Evolutionary conservation across 2,113 vertebrate species (phyloP).

Genomic region (Xiphophorus maculatus): DNA sequence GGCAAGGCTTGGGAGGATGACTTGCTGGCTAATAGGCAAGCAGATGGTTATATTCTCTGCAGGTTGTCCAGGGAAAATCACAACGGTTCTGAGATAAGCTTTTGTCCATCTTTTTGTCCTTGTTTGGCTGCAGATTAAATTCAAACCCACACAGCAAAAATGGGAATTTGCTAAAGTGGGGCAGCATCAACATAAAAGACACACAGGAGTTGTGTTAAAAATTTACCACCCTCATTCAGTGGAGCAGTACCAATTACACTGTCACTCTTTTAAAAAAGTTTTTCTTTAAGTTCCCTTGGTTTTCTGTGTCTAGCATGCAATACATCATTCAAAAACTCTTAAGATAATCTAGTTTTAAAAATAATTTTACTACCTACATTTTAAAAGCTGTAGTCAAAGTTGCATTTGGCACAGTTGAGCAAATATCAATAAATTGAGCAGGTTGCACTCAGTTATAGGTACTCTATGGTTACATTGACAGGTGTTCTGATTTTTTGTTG

Average conservation of each 20-base stretch:
- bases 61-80: not conserved
- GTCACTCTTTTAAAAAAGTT: not conserved
- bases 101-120: conserved; percentile 2
- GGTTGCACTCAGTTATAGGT: no score
- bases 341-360: not conserved
- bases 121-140: not conserved
- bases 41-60: conserved; percentile 2
- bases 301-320: not conserved
- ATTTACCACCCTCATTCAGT: not conserved
- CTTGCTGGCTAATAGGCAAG: not conserved
- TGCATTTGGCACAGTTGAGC: no score
- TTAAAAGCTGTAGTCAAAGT: no score
- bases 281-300: not conserved
- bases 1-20: not conserved
- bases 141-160: not conserved
- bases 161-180: not conserved
- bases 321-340: not conserved
- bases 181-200: not conserved
- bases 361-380: not conserved
- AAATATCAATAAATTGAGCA: no score
- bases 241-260: not conserved
- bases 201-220: not conserved
- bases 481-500: no score
- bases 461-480: no score
- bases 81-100: not conserved